Evolutionary conservation across 2,888 invertebrate species (phyloP).

Genomic region (Thysanoteuthis rhombus): DNA sequence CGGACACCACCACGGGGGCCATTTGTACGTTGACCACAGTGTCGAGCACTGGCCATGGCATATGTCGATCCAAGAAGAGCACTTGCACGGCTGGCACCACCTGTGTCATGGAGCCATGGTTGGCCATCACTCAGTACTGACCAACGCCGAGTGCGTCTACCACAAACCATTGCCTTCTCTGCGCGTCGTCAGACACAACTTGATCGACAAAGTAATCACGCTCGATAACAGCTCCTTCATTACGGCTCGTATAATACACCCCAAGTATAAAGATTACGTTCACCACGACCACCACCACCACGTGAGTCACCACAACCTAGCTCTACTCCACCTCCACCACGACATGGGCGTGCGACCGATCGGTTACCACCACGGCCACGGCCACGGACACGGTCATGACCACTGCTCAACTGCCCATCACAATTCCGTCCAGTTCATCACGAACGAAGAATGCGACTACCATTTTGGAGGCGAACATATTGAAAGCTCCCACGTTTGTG

Average conservation of each 20-base stretch:
- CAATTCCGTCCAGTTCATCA: background rate
- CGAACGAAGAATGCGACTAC: background rate
- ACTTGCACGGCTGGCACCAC: background rate
- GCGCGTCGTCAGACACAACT: background rate
- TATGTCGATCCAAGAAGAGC: background rate
- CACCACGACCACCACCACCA: background rate
- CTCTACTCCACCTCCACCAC: background rate
- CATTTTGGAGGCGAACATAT: background rate
- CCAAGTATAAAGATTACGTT: background rate
- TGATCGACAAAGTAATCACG: background rate
- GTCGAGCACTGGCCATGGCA: background rate
- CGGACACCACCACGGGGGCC: background rate
- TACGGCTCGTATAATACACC: background rate
- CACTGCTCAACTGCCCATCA: background rate
- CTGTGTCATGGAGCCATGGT: background rate
- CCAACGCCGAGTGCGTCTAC: background rate
- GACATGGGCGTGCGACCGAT: no score
- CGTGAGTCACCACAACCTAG: background rate
- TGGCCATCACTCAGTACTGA: background rate
- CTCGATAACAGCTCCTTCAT: background rate
- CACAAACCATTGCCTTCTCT: background rate
- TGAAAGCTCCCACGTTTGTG: background rate
- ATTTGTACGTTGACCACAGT: background rate
- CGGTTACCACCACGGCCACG: background rate
- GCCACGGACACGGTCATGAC: background rate